Evolutionary conservation across 2,113 vertebrate genomes (phyloP).

Genomic region (Centropus unirufus): DNA sequence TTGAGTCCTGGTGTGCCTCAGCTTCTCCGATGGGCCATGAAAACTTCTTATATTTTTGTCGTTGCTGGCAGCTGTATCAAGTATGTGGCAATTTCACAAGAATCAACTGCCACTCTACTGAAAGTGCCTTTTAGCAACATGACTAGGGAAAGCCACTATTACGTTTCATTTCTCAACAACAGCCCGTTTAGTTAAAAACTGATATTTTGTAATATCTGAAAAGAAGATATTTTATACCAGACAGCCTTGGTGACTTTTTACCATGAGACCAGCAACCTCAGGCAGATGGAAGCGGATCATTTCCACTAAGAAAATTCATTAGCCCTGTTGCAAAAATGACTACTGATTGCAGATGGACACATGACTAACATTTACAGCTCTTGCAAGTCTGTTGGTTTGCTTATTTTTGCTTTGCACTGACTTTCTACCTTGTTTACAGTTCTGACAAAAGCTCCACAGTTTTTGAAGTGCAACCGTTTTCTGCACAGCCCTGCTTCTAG

Average conservation of each 20-base stretch:
- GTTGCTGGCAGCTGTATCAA: background rate
- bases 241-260: background rate
- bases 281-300: background rate
- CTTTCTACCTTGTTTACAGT: background rate
- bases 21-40: too few relatives aligned
- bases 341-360: background rate
- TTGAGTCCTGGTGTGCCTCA: too few relatives aligned
- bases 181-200: background rate
- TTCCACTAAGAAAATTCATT: background rate
- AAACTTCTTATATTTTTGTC: too few relatives aligned
- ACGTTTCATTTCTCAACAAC: slow-evolving; percentile 22
- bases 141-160: background rate
- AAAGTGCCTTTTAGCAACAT: background rate
- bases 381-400: background rate
- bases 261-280: background rate
- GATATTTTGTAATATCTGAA: background rate
- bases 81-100: slow-evolving; percentile 14
- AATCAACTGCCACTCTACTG: background rate
- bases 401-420: background rate
- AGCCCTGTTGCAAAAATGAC: background rate
- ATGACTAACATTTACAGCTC: background rate
- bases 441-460: background rate
- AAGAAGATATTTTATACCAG: background rate
- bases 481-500: background rate
- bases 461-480: background rate